Evolutionary conservation across 2,888 invertebrate genomes (phyloP).

Genomic region (Leptarthrus brevirostris): DNA sequence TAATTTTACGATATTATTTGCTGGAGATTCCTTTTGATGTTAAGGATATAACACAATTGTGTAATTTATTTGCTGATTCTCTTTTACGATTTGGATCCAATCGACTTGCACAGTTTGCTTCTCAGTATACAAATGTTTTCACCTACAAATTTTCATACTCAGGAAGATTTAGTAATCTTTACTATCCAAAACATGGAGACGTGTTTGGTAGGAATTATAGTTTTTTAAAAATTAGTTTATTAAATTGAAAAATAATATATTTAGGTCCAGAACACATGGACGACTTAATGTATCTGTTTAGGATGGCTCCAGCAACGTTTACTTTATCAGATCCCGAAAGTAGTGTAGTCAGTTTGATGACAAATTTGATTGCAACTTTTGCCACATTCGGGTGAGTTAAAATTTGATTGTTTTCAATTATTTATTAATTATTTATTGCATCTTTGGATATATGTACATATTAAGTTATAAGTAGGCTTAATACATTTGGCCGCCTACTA

Average conservation of each 20-base stretch:
- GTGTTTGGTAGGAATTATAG: background rate
- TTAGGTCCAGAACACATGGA: conserved; percentile 66
- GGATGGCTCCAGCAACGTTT: conserved; percentile 62
- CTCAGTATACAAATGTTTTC: conserved; percentile 66
- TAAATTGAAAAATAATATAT: conserved; percentile 53
- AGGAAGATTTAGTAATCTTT: conserved; percentile 66
- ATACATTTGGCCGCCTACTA: no score
- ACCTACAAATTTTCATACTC: conserved; percentile 69
- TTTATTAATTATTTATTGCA: no score
- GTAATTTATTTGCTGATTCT: conserved; percentile 68
- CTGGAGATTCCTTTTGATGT: conserved; percentile 49
- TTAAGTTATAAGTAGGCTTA: no score
- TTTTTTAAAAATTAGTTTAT: conserved; percentile 11
- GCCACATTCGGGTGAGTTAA: conserved; percentile 64
- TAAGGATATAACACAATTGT: conserved; percentile 53
- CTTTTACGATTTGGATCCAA: conserved; percentile 68
- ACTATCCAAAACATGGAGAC: conserved; percentile 57
- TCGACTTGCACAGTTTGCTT: conserved; percentile 67
- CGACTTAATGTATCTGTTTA: conserved; percentile 70
- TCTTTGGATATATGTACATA: no score
- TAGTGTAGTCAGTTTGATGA: conserved; percentile 65
- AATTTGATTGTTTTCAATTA: background rate
- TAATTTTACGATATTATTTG: conserved; percentile 54
- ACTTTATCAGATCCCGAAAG: conserved; percentile 64
- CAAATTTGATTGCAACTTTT: conserved; percentile 68